phyloP scores from a whole-genome alignment of 2,888 invertebrate genomes.

The Osedax fenrisi region DNA sequence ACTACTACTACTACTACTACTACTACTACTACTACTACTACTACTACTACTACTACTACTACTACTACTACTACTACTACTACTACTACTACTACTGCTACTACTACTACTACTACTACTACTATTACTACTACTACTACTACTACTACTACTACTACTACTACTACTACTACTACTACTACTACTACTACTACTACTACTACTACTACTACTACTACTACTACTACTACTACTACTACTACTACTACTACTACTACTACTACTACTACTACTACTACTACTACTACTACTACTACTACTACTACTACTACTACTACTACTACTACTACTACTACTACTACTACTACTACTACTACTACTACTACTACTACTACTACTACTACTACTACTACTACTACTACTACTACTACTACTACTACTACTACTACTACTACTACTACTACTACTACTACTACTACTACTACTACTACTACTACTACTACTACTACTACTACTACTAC shows the following conservation, averaged over 20 bases:
- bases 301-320: constrained; percentile 23
- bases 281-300: constrained; percentile 25
- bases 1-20: no score
- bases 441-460: no score
- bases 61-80: neutral
- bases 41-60: neutral
- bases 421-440: no score
- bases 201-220: constrained; percentile 20
- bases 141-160: constrained; percentile 7
- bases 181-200: constrained; percentile 15
- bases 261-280: constrained; percentile 24
- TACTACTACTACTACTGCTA: neutral
- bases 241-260: constrained; percentile 25
- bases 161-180: constrained; percentile 11
- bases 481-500: no score
- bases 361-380: no score
- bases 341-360: constrained; percentile 4
- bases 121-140: constrained; percentile 8
- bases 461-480: no score
- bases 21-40: neutral
- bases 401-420: no score
- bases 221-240: constrained; percentile 25
- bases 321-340: constrained; percentile 22
- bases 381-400: no score
- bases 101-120: constrained; percentile 1